Percentiles rank a stretch among this genome's conserved stretches.
phyloP scores from a whole-genome alignment of 2,797 vertebrate genomes.

The Trachurus trachurus region DNA sequence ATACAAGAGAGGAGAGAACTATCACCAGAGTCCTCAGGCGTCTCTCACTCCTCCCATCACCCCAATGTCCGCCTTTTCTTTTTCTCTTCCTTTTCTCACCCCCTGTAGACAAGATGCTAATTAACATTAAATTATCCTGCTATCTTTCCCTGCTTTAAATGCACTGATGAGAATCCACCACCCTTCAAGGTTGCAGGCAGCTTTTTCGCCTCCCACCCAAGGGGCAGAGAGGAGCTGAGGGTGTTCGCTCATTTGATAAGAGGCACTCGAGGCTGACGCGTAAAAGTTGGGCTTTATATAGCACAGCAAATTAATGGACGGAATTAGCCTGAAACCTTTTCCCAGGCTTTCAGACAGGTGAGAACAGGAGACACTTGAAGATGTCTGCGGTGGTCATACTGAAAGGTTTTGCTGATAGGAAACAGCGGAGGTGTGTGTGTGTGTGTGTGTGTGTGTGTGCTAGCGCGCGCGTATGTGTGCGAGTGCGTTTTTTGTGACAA shows the following conservation, averaged over 20 bases:
- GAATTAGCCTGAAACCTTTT: conserved; percentile 49
- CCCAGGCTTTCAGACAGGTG: conserved; percentile 4
- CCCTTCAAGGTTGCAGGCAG: conserved; percentile 55
- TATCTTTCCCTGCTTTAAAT: conserved; percentile 59
- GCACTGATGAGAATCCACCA: conserved; percentile 56
- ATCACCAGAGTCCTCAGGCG: conserved; percentile 63
- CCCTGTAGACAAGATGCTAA: conserved; percentile 73
- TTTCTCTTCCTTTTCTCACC: conserved; percentile 43
- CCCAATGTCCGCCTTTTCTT: conserved; percentile 36
- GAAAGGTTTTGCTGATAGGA: conserved; percentile 29
- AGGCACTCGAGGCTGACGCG: conserved; percentile 36
- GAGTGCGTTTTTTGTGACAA: conserved; percentile 17
- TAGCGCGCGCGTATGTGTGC: not conserved
- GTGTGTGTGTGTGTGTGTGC: not conserved
- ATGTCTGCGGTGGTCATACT: not conserved
- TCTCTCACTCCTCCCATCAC: conserved; percentile 45
- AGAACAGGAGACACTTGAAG: conserved; percentile 22
- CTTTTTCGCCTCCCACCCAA: conserved; percentile 20
- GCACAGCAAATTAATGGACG: conserved; percentile 46
- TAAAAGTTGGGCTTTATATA: conserved; percentile 57
- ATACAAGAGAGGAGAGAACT: conserved; percentile 66
- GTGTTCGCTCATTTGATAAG: conserved; percentile 45
- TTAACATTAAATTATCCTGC: conserved; percentile 73
- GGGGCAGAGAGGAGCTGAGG: conserved; percentile 5
- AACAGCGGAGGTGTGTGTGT: not conserved